Conservation (phyloP, 2,888 invertebrate genomes). For the Peribatodes rhomboidaria region DNA sequence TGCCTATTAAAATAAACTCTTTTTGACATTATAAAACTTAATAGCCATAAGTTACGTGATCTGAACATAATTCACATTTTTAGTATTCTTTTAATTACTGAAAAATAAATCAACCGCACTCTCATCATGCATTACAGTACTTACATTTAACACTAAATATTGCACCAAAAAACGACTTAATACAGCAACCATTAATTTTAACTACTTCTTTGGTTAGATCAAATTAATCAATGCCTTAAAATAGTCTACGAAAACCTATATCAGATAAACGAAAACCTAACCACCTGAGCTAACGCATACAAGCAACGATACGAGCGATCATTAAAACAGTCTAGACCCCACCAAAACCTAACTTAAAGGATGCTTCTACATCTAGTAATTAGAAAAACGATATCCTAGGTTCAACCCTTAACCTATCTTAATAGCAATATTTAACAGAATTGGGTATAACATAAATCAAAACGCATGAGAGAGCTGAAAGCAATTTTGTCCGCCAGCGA, state of each 20-base stretch:
- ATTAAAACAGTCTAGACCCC: constrained; percentile 13
- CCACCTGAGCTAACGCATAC: too few species aligned
- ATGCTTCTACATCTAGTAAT: constrained; percentile 5
- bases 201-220: too few species aligned
- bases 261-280: background rate
- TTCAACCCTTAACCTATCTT: constrained; percentile 8
- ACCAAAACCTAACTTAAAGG: background rate
- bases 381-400: constrained; percentile 14
- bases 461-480: constrained; percentile 7
- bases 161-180: too few species aligned
- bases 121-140: too few species aligned
- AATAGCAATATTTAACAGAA: constrained; percentile 9
- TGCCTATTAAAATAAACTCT: too few species aligned
- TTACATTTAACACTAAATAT: too few species aligned
- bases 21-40: too few species aligned
- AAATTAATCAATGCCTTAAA: background rate
- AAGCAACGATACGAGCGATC: constrained; percentile 4
- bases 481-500: background rate
- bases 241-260: background rate
- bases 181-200: too few species aligned
- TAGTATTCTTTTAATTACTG: too few species aligned
- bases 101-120: too few species aligned
- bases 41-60: too few species aligned
- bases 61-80: too few species aligned
- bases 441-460: constrained; percentile 9